Conservation (phyloP, 2,888 invertebrate species). For the Julus scandinavius region DNA sequence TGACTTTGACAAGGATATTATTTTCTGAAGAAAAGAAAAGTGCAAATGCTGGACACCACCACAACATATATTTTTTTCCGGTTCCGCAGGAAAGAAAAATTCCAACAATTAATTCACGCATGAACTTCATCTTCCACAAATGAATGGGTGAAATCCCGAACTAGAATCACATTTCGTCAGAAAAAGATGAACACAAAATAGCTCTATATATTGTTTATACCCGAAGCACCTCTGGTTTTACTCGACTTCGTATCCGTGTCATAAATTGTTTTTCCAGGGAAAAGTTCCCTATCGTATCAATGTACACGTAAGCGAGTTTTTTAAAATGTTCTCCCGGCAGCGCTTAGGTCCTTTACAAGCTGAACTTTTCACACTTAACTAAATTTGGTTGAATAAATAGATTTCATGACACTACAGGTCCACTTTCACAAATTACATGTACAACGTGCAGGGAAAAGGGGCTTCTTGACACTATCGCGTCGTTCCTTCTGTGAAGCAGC, state of each 20-base stretch:
- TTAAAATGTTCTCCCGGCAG: neutral
- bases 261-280: neutral
- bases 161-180: conserved; percentile 31
- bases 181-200: conserved; percentile 45
- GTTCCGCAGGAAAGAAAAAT: neutral
- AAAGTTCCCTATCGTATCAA: neutral
- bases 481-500: neutral
- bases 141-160: neutral
- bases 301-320: neutral
- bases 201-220: conserved; percentile 24
- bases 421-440: conserved; percentile 36
- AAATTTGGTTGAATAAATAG: conserved; percentile 12
- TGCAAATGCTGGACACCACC: conserved; percentile 40
- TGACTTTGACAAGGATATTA: conserved; percentile 7
- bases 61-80: conserved; percentile 18
- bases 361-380: neutral
- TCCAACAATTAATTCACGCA: conserved; percentile 15
- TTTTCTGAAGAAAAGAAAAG: conserved; percentile 14
- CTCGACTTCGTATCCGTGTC: neutral
- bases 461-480: neutral
- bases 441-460: neutral
- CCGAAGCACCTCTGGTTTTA: conserved; percentile 3
- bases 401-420: neutral
- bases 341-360: neutral
- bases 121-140: neutral